Base-by-base conservation (phyloP, 2,113 vertebrate species). In the Chloroceryle aenea region DNA sequence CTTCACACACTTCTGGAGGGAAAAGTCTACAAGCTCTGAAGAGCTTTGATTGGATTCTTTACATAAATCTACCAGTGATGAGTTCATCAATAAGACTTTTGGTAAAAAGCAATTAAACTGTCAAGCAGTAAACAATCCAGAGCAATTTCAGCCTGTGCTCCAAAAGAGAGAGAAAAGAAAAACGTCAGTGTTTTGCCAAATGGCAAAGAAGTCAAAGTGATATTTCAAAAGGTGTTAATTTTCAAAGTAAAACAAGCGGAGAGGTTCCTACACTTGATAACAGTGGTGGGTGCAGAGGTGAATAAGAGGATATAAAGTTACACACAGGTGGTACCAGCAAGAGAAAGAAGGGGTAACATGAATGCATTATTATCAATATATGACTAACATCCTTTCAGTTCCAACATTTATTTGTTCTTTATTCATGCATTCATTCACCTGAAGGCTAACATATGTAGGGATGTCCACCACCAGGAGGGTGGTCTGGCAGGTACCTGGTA, bases 31-130 rank as follows among this genome's bases (percentile, higher is more conserved):
- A 27, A 63, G 25, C 21, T 81, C 52, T 90, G 59, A 47, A 56
- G 15, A 71, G 52, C 36, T 90, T 80, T 52, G 32, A n/a, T 68
- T 23, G n/a, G 55, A 32, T 64, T 84, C 64, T 93, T 69, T 69
- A 14, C 6, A 7, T 88, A 85, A 87, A 83, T 80, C 55, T 21
- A 34, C 61, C 7, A 1, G 50, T 59, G 67, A 69, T 73, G 63
- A 77, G 67, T 87, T 91, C n/a, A 50, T 94, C 87, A 82, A 48
- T 89, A 89, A 76, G 42, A 42, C 38, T 86, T 67, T 52, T 77
- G 67, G 85, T 90, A 90, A 95, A 82, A 96, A 80, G 16, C 67
- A 85, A 62, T 96, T 80, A 69, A 94, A 73, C 26, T 80, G 38
- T 86, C 75, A 90, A 80, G 63, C 42, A 58, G 55, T 63, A 88